These are phyloP conservation scores for Prunella himalayana DNA, from an alignment of 2,113 vertebrate species.

Conservation along the genomic window DNA sequence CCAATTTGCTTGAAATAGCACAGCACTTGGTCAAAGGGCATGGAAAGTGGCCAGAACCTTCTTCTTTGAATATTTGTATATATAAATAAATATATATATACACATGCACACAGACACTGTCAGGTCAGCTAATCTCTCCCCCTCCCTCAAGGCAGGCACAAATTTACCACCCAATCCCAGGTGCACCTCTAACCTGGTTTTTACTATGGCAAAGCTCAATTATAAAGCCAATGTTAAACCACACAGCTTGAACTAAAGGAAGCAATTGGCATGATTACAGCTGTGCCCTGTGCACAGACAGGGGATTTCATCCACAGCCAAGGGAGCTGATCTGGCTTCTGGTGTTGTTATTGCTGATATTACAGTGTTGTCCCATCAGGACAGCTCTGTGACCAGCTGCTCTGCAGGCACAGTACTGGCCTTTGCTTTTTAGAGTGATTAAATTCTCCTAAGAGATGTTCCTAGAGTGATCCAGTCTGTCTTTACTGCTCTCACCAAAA, in stretches of 20 bases:
- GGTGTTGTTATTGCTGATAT: not conserved
- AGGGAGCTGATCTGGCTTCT: not conserved
- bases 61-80: not conserved
- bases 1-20: not conserved
- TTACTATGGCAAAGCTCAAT: not conserved
- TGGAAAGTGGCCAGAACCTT: not conserved
- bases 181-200: not conserved
- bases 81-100: not conserved
- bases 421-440: not conserved
- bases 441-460: not conserved
- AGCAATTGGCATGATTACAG: not conserved
- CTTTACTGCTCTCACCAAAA: not conserved
- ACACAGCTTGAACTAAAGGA: not conserved
- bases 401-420: not conserved
- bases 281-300: not conserved
- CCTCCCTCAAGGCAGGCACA: not conserved
- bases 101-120: accelerated
- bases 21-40: not conserved
- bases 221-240: not conserved
- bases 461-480: not conserved
- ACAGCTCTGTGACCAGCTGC: not conserved
- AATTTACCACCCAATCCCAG: not conserved
- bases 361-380: accelerated
- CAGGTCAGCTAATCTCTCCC: not conserved
- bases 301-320: not conserved